Evolutionary conservation across 2,888 invertebrate species (phyloP).

Genomic region (Coremacera marginata): DNA sequence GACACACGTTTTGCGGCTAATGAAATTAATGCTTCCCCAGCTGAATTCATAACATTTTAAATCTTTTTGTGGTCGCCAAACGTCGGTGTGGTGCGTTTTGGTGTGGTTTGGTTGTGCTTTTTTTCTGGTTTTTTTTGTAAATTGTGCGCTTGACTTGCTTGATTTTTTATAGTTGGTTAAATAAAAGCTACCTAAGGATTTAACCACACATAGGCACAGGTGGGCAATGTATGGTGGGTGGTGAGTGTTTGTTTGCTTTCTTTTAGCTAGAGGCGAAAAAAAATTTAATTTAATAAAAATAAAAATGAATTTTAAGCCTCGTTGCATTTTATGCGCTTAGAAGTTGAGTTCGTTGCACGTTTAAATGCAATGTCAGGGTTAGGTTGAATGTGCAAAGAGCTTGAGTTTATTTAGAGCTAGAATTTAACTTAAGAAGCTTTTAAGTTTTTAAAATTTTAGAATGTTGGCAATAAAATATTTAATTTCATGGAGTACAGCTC

Average conservation of each 20-base stretch:
- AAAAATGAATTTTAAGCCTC: not conserved
- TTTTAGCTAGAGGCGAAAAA: no score
- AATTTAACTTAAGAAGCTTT: not conserved
- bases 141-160: constrained; percentile 44
- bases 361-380: not conserved
- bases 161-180: constrained; percentile 51
- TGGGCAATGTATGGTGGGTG: not conserved
- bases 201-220: not conserved
- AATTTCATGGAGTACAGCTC: no score
- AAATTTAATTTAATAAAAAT: not conserved
- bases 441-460: no score
- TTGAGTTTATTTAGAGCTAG: no score
- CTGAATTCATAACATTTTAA: constrained; percentile 20
- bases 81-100: not conserved
- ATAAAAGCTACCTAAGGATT: constrained; percentile 41
- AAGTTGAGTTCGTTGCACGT: constrained; percentile 1
- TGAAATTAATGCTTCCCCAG: constrained; percentile 31
- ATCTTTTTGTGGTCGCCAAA: constrained; percentile 4
- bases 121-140: constrained; percentile 37
- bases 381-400: no score
- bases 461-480: no score
- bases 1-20: constrained; percentile 21
- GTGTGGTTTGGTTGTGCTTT: no score
- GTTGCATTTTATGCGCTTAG: not conserved
- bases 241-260: not conserved